Conservation (phyloP, 2,888 invertebrate genomes). For the Philereme transversata region DNA sequence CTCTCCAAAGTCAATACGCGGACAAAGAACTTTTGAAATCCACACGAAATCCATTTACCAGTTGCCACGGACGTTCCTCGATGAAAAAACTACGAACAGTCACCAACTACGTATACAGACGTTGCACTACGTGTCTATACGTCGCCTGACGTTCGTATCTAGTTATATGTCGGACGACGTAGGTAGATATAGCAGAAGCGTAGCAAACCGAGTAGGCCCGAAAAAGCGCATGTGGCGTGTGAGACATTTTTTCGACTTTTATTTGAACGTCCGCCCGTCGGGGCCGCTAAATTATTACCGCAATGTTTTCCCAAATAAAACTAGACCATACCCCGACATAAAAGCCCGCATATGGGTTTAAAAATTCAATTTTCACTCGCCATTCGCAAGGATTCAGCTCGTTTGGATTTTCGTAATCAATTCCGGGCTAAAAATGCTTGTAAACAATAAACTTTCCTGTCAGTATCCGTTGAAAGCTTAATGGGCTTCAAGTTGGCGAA, state of each 20-base stretch:
- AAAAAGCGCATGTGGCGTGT: slow-evolving; percentile 42
- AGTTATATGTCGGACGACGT: neutral
- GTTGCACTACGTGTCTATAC: slow-evolving; percentile 6
- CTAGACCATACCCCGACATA: slow-evolving; percentile 44
- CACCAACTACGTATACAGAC: slow-evolving; percentile 8
- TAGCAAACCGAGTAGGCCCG: slow-evolving; percentile 39
- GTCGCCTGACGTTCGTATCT: neutral
- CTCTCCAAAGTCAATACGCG: slow-evolving; percentile 51
- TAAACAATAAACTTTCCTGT: slow-evolving; percentile 45
- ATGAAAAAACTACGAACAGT: slow-evolving; percentile 42
- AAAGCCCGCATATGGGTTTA: slow-evolving; percentile 53
- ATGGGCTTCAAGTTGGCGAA: slow-evolving; percentile 45
- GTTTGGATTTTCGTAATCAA: slow-evolving; percentile 53
- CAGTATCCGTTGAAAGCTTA: slow-evolving; percentile 41
- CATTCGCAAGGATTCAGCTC: slow-evolving; percentile 42
- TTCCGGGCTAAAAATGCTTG: slow-evolving; percentile 46
- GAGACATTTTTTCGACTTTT: slow-evolving; percentile 48
- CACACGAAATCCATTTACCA: slow-evolving; percentile 55
- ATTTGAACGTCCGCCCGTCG: slow-evolving; percentile 43
- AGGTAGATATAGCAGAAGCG: slow-evolving; percentile 23
- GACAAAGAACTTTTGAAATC: slow-evolving; percentile 52
- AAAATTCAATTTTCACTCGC: slow-evolving; percentile 56
- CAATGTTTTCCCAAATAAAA: slow-evolving; percentile 56
- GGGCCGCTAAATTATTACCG: slow-evolving; percentile 56
- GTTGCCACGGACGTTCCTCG: slow-evolving; percentile 42